Base-by-base conservation (phyloP, 2,888 invertebrate genomes). In the Tetropium fuscum region DNA sequence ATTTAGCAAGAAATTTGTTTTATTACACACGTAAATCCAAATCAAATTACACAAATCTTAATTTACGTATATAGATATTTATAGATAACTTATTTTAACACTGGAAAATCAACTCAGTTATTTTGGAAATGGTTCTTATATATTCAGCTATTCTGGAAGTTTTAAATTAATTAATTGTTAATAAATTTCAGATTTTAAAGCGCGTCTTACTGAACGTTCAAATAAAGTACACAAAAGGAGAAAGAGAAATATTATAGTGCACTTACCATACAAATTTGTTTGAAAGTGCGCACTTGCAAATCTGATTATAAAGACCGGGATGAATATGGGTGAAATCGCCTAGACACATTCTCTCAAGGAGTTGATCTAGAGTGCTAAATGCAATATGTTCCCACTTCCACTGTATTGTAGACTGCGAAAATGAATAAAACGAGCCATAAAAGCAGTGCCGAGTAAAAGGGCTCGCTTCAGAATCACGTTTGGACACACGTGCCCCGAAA, bases 401-500 rank as follows among this genome's bases (percentile, higher is more conserved):
- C 44, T 53, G 53, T 48, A 54, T 43, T 30, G 55, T 51, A 38
- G 51, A 51, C 38, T 51, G 53, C 60, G 60, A 59, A 58, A 60
- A 60, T 64, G 60, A 64, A 64, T 64, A 63, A 61, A 58, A 58
- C 16, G 18, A 32, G 55, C 53, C 56, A 58, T 56, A 63, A 63
- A 58, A 61, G 47, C 36, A 48, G 38, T 51, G 51, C 27, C 38
- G 51, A 51, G 40, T 40, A 40, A 40, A 38, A 40, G 51, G 51
- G 27, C 51, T 40, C 51, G 51, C 38, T 60, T 56, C 55, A 55
- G 58, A 58, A 64, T 64, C 69, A 67, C 69, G 66, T 71, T 63
- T 62, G 56, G 48, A 60, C 68, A 62, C 69, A 68, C 71, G 68
- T 66, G 70, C 68, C 59, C 45, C 53, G 67, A 70, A 63, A 70